Evolutionary conservation across 2,888 invertebrate species (phyloP).

Genomic region (Amphipoea lucens): DNA sequence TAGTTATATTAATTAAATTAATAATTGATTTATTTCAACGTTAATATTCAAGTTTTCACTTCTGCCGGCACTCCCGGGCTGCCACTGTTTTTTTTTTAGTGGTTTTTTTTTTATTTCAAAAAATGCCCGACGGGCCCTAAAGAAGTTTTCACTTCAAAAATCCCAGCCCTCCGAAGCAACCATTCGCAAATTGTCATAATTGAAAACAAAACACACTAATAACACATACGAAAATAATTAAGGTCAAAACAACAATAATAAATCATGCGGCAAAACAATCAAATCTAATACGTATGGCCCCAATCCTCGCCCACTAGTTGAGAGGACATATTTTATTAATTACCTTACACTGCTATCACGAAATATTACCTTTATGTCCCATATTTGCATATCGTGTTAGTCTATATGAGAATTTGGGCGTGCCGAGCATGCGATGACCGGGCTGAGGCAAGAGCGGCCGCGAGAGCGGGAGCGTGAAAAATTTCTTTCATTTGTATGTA

Average conservation of each 20-base stretch:
- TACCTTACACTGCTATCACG: slow-evolving; percentile 86
- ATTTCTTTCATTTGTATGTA: too few species aligned
- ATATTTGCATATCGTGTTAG: slow-evolving; percentile 89
- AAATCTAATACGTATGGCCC: slow-evolving; percentile 78
- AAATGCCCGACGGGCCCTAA: too few species aligned
- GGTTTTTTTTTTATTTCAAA: too few species aligned
- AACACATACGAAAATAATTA: slow-evolving; percentile 71
- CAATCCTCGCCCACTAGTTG: slow-evolving; percentile 76
- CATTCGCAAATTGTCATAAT: slow-evolving; percentile 18
- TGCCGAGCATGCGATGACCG: slow-evolving; percentile 81
- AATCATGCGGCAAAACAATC: slow-evolving; percentile 82
- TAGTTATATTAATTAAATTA: too few species aligned
- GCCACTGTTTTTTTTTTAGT: too few species aligned
- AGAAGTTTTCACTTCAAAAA: too few species aligned
- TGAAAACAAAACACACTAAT: slow-evolving; percentile 23
- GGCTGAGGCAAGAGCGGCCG: slow-evolving; percentile 13
- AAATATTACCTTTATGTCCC: slow-evolving; percentile 89
- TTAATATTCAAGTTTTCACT: too few species aligned
- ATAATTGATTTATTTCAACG: too few species aligned
- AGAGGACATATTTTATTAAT: slow-evolving; percentile 90
- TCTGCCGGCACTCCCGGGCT: too few species aligned
- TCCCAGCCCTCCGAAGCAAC: background rate
- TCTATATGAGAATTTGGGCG: slow-evolving; percentile 83
- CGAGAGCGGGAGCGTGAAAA: slow-evolving; percentile 12
- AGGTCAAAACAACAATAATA: slow-evolving; percentile 75